phyloP scores from a whole-genome alignment of 2,797 vertebrate species.

The Hippocampus kuda region DNA sequence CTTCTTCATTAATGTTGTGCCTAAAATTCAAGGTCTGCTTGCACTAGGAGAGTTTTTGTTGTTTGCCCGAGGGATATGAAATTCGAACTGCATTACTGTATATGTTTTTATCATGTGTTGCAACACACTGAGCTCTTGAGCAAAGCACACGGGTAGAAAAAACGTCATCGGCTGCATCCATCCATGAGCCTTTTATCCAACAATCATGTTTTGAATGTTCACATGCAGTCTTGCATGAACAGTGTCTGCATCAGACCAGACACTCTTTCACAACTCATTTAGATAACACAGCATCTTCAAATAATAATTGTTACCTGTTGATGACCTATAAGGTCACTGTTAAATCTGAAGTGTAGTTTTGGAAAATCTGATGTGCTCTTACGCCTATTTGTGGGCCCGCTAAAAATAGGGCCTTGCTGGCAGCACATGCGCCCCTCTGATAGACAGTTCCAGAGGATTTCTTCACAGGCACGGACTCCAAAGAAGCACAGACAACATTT shows the following conservation, averaged over 20 bases:
- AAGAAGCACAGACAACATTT: conserved; percentile 58
- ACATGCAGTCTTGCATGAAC: conserved; percentile 8
- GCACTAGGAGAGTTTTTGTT: not conserved
- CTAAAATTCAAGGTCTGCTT: not conserved
- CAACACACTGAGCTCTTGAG: conserved; percentile 30
- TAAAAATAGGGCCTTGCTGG: conserved; percentile 74
- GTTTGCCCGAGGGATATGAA: conserved; percentile 32
- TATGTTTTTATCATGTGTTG: conserved; percentile 46
- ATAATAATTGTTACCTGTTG: not conserved
- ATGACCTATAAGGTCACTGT: conserved; percentile 25
- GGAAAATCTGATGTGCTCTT: conserved; percentile 72
- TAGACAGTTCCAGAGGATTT: conserved; percentile 68
- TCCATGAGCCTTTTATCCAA: conserved; percentile 8
- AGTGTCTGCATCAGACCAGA: conserved; percentile 9
- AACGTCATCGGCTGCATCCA: conserved; percentile 23
- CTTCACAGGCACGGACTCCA: conserved; percentile 54
- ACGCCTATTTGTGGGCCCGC: conserved; percentile 72
- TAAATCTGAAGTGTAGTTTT: conserved; percentile 56
- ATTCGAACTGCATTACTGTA: conserved; percentile 32
- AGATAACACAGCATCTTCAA: not conserved
- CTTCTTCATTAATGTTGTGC: not conserved
- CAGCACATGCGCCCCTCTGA: conserved; percentile 72
- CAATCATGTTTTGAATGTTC: conserved; percentile 29
- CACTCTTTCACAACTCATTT: not conserved
- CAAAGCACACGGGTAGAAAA: conserved; percentile 16